Conservation (phyloP, 1,140 invertebrate species). For the Nasonia longicornis region DNA sequence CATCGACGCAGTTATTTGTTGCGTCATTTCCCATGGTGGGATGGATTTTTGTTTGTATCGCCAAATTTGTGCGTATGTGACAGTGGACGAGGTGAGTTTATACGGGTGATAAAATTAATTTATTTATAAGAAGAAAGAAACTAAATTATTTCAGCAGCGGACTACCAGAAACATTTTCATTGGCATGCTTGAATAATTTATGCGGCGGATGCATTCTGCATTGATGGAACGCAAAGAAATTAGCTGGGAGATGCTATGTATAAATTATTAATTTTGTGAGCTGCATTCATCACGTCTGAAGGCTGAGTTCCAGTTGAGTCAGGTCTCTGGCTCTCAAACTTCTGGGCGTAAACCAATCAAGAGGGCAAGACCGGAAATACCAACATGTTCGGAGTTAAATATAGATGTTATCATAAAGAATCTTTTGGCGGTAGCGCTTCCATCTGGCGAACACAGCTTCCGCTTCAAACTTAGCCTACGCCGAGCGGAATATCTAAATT, state of each 20-base stretch:
- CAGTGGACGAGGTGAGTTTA: no score
- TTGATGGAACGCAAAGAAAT: no score
- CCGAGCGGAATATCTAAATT: neutral
- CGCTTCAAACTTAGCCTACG: neutral
- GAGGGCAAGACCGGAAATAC: constrained; percentile 25
- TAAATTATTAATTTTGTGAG: no score
- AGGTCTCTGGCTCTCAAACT: neutral
- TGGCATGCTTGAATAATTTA: no score
- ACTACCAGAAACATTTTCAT: no score
- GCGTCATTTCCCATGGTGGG: neutral
- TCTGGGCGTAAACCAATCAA: neutral
- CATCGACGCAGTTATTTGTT: neutral
- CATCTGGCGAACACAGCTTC: neutral
- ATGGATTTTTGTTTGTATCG: neutral
- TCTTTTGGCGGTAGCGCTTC: neutral
- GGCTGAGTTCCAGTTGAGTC: neutral
- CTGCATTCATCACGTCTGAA: no score
- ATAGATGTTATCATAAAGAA: constrained; percentile 34
- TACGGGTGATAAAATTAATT: no score
- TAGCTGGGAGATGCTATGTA: no score
- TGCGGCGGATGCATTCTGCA: no score
- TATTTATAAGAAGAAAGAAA: no score
- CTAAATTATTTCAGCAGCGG: no score
- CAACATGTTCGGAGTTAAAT: constrained; percentile 9
- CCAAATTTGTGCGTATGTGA: no score